A percentile compares a stretch with the other conserved stretches of the same genome.
These are phyloP conservation scores for Forpus xanthops DNA, from an alignment of 2,797 vertebrate species.

Conservation along the genomic window DNA sequence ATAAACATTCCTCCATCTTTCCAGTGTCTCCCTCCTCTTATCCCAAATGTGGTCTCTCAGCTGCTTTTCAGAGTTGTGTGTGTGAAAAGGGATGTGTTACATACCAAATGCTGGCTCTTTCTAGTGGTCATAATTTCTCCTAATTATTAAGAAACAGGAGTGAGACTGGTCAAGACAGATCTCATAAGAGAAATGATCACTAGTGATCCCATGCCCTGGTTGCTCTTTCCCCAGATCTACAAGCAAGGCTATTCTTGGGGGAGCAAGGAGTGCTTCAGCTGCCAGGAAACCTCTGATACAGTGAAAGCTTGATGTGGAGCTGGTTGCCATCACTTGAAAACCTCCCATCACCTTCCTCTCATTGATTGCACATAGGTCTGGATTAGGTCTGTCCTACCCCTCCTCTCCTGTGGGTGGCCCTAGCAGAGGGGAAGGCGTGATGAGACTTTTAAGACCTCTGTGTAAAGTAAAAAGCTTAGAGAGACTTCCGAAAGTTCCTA, in stretches of 20 bases:
- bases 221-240: not conserved
- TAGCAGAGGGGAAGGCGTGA: not conserved
- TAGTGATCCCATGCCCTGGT: not conserved
- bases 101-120: slow-evolving; percentile 16
- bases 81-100: not conserved
- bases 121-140: not conserved
- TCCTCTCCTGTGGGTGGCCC: not conserved
- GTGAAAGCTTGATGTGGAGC: not conserved
- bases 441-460: not conserved
- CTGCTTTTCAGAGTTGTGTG: not conserved
- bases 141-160: not conserved
- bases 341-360: not conserved
- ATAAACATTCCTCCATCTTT: not conserved
- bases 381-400: not conserved
- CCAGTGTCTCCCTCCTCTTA: not conserved
- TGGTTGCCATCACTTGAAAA: not conserved
- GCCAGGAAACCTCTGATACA: not conserved
- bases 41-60: not conserved
- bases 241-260: not conserved
- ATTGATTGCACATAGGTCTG: not conserved
- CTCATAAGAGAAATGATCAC: not conserved
- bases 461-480: not conserved
- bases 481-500: not conserved
- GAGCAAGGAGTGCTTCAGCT: not conserved
- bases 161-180: not conserved